Base-by-base conservation (phyloP, 2,888 invertebrate species). In the Lathronympha strigana region DNA sequence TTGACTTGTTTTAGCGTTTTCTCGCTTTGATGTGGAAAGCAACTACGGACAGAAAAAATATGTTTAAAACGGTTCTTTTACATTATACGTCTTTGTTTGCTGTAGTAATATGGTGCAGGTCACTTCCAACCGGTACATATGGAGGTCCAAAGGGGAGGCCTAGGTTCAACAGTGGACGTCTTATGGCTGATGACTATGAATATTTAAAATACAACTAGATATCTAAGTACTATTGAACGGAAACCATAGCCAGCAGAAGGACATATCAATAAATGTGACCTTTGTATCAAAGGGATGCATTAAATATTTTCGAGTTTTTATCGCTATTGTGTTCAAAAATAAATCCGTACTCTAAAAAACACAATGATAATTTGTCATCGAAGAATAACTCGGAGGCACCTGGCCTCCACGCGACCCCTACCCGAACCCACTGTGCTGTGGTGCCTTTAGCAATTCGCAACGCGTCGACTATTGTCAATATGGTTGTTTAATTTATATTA, bases 401-500 rank as follows among this genome's bases (percentile, higher is more conserved):
- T 90, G 91, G 90, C 81, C 69, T 75, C 76, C 84, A 83, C 86
- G 85, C 88, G 88, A 86, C 89, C 90, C 90, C 77, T 72, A 78
- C 72, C 69, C 63, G 68, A 71, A 67, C 68, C 68, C 40, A 49
- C 50, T 40, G 33, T 33, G 23, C 45, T 38, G 54, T 28, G 53
- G 53, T 67, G 72, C 73, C 76, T 76, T 76, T 76, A 72, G 72
- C 74, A 75, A 91, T 92, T 90, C 82, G 90, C 83, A 80, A 88
- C 87, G 88, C 88, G 77, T 81, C 81, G 82, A 83, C 83, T 83
- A 81, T 88, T 88, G 84, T 87, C 81, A 87, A 84, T 83, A 83
- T 81, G 86, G 82, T 86, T 88, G 87, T 92, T 90, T 89, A 90
- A 90, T 90, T 87, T 88, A 89, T 83, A 89, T 90, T 89, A 90